phyloP scores from a whole-genome alignment of 2,113 vertebrate species.

The Leucoraja erinaceus region DNA sequence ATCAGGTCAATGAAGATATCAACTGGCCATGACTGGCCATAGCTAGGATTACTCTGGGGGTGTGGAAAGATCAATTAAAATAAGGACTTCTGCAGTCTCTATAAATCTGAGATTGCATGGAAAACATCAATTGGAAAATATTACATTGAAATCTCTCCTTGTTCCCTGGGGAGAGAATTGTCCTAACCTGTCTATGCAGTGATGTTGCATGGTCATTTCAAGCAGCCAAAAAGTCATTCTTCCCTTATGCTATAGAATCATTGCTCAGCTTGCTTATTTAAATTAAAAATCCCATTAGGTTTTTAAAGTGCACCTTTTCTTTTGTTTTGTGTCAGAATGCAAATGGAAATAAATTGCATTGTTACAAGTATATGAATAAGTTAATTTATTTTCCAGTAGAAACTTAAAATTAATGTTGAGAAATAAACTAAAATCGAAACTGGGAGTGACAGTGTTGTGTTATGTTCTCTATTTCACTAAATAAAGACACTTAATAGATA shows the following conservation, averaged over 20 bases:
- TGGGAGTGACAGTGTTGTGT: background rate
- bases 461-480: background rate
- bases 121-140: background rate
- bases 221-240: background rate
- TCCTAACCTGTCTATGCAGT: background rate
- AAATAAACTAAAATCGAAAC: conserved; percentile 7
- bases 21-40: background rate
- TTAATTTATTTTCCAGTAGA: background rate
- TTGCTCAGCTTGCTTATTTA: background rate
- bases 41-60: background rate
- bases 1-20: background rate
- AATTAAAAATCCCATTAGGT: background rate
- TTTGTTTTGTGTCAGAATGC: background rate
- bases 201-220: background rate
- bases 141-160: background rate
- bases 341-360: background rate
- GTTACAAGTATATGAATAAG: background rate
- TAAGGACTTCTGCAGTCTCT: background rate
- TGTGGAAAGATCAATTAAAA: background rate
- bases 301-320: background rate
- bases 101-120: no score
- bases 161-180: background rate
- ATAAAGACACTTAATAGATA: conserved; percentile 2
- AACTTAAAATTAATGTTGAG: background rate
- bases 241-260: background rate